Conservation (phyloP, 1,140 invertebrate species). For the Ladona fulva region DNA sequence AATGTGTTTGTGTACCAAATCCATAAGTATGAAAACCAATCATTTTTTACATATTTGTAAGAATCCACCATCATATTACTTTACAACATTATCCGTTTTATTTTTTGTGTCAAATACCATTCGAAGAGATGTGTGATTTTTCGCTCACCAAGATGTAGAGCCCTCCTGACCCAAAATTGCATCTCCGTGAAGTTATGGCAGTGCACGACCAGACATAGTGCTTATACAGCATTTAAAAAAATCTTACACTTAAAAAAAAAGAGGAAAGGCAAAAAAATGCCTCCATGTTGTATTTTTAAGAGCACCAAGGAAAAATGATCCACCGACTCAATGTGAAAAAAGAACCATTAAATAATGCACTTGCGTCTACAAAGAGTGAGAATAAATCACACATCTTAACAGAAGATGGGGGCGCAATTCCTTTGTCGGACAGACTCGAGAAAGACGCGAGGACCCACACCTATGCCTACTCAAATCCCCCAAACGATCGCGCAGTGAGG, state of each 20-base stretch:
- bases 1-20: not conserved
- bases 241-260: not conserved
- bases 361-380: slow-evolving; percentile 8
- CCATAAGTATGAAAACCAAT: slow-evolving; percentile 4
- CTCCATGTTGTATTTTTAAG: not conserved
- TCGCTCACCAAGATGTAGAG: not conserved
- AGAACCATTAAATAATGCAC: not conserved
- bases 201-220: slow-evolving; percentile 7
- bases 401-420: not conserved
- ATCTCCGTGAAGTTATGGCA: not conserved
- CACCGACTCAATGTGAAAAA: not conserved
- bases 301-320: slow-evolving; percentile 2
- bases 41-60: not conserved
- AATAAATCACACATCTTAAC: slow-evolving; percentile 10
- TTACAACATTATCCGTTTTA: not conserved
- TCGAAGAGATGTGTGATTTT: slow-evolving; percentile 4
- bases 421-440: not conserved
- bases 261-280: no score
- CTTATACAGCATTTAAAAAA: not conserved
- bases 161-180: not conserved
- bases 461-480: not conserved
- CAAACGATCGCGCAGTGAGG: not conserved
- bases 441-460: not conserved
- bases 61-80: not conserved
- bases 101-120: slow-evolving; percentile 3